Percentiles rank a stretch among this genome's conserved stretches.
These are phyloP conservation scores for Denticeps clupeoides DNA, from an alignment of 2,797 vertebrate species.

Conservation along the genomic window DNA sequence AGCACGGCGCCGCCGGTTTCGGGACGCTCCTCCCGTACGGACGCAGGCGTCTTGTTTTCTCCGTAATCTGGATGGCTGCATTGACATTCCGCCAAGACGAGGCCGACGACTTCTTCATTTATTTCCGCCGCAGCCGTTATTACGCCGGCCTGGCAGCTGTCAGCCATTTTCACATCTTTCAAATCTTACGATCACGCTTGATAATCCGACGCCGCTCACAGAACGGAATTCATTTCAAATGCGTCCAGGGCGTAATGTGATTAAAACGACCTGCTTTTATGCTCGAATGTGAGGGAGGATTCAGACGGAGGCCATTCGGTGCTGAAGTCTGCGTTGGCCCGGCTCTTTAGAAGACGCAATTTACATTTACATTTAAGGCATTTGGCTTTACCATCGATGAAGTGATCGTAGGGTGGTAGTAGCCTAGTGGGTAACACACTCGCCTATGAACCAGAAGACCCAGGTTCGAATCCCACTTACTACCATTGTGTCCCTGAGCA, in stretches of 20 bases:
- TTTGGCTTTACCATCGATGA: too few relatives aligned
- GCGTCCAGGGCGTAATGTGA: conserved; percentile 57
- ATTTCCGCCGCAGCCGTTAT: conserved; percentile 47
- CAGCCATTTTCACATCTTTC: conserved; percentile 62
- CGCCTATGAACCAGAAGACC: too few relatives aligned
- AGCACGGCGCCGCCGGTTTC: too few relatives aligned
- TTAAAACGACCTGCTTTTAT: conserved; percentile 55
- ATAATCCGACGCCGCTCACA: conserved; percentile 61
- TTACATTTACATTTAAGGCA: too few relatives aligned
- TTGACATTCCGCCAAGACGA: conserved; percentile 51
- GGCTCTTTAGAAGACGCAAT: too few relatives aligned
- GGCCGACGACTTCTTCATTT: conserved; percentile 55
- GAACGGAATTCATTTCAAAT: conserved; percentile 57
- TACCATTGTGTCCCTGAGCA: too few relatives aligned
- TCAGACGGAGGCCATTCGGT: too few relatives aligned
- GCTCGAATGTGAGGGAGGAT: too few relatives aligned
- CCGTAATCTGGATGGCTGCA: conserved; percentile 53
- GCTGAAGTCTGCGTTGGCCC: too few relatives aligned
- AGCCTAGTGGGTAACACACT: too few relatives aligned
- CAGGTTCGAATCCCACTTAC: too few relatives aligned
- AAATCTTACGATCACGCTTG: conserved; percentile 50
- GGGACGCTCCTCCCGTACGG: not conserved
- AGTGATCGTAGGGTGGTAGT: too few relatives aligned
- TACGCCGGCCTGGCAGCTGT: conserved; percentile 60
- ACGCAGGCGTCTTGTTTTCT: conserved; percentile 43